Base-by-base conservation (phyloP, 2,113 vertebrate genomes). In the Irena cyanogastra region DNA sequence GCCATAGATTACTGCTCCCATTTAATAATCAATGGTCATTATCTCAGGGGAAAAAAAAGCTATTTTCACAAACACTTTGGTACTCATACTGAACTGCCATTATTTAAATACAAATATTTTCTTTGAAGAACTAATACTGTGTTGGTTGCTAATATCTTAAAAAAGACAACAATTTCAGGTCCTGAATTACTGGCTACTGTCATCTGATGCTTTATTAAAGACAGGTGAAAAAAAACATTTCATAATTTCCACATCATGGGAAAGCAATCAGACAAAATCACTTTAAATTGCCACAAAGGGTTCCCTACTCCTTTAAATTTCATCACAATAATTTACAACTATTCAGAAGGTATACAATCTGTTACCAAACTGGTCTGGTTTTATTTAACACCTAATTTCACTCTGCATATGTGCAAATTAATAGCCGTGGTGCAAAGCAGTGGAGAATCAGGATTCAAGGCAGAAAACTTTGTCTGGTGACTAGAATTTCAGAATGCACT, bases 301-400 rank as follows among this genome's bases (percentile, higher is more conserved):
- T 64, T 93, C 47, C 47, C 69, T 52, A 39, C 14, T 80, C 23
- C 50, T 71, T 71, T 37, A 59, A 49, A 83, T 71, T 79, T 85
- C 37, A 37, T 82, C 53, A 83, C 35, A 69, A 53, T 88, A 87
- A 92, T 92, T 92, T 85, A 72, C 83, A 89, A 35, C 59, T 86
- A 6, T 77, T 94, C 66, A 83, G 77, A 70, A 35, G 7, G 11
- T 44, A 83, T 63, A n/a, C 27, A 35, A 42, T 83, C 45, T 89
- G 49, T 91, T 88, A 72, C 57, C 53, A 75, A 79, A 76, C 39
- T 37, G 37, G 15, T 44, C 42, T 49, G 50, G 47, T 89, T 95
- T 92, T 64, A 88, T 90, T 97, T 94, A 92, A 80, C 90, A 88
- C 79, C 35, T 92, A 69, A 84, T 86, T 85, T 85, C 54, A 86